phyloP scores from a whole-genome alignment of 2,888 invertebrate species.

The Drosophila aldrichi region DNA sequence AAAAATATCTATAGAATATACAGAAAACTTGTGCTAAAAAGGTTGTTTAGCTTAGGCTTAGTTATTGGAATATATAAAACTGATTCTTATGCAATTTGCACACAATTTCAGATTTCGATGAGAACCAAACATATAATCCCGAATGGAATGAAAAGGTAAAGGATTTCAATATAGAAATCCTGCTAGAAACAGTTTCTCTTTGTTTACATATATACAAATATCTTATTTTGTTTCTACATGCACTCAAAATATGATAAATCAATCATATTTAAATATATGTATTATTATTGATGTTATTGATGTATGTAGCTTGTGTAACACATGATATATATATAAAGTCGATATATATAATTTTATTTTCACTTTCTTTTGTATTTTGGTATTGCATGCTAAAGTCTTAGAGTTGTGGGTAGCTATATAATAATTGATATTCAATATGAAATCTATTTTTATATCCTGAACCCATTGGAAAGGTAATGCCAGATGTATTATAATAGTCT shows the following conservation, averaged over 20 bases:
- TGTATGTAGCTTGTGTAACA: conserved; percentile 43
- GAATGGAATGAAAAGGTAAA: conserved; percentile 86
- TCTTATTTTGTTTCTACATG: conserved; percentile 41
- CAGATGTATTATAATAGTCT: no score
- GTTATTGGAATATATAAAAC: conserved; percentile 17
- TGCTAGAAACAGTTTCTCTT: conserved; percentile 43
- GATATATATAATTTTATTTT: conserved; percentile 24
- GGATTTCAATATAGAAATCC: conserved; percentile 63
- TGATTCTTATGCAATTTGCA: conserved; percentile 66
- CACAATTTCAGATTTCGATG: conserved; percentile 85
- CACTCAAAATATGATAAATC: conserved; percentile 48
- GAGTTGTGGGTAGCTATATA: conserved; percentile 47
- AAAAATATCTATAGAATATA: conserved; percentile 23
- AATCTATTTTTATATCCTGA: neutral
- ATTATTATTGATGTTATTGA: conserved; percentile 3
- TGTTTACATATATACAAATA: conserved; percentile 21
- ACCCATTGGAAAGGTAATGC: neutral
- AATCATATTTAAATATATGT: conserved; percentile 17
- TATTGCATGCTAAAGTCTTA: conserved; percentile 64
- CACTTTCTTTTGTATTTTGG: conserved; percentile 18
- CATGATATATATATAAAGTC: conserved; percentile 6
- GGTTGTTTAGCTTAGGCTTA: conserved; percentile 13
- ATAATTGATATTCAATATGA: neutral
- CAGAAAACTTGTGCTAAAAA: conserved; percentile 5
- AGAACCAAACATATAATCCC: conserved; percentile 84